A percentile compares a stretch with the other conserved stretches of the same genome.
phyloP scores from a whole-genome alignment of 2,797 vertebrate species.

The Eulemur mongoz region DNA sequence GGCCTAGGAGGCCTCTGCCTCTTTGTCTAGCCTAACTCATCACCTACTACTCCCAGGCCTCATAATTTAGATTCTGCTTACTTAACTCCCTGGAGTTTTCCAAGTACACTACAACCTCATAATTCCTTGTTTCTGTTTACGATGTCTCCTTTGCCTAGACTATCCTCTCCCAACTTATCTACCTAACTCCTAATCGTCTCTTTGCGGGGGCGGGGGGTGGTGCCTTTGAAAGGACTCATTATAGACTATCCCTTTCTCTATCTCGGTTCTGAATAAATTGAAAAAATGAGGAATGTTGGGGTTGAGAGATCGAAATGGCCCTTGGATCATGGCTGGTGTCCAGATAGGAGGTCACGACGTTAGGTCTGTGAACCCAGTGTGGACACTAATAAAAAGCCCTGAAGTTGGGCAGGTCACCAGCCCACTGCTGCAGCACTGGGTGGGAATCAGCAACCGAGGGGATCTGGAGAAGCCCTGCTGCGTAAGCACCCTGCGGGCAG shows the following conservation, averaged over 20 bases:
- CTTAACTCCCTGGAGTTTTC: neutral
- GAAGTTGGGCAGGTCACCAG: neutral
- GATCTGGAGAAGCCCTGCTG: neutral
- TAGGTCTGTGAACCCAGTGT: neutral
- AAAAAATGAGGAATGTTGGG: neutral
- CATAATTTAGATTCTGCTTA: neutral
- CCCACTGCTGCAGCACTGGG: neutral
- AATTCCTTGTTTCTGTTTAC: neutral
- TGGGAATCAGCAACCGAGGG: neutral
- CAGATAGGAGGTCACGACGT: neutral
- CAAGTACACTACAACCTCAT: neutral
- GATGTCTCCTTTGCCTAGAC: neutral
- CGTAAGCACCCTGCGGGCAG: neutral
- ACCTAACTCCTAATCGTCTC: neutral
- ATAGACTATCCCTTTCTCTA: neutral
- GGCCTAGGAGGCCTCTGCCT: neutral
- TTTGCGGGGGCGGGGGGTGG: accelerated
- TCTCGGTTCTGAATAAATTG: neutral
- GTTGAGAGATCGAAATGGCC: neutral
- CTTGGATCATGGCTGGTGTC: neutral
- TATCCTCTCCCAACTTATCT: neutral
- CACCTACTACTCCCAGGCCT: neutral
- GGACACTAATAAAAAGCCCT: neutral
- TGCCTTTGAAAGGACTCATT: neutral
- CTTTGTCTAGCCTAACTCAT: neutral